Evolutionary conservation across 2,113 vertebrate species (phyloP), one percentile per base, ranked within the genome.

Genomic region (Puntigrus tetrazona): DNA sequence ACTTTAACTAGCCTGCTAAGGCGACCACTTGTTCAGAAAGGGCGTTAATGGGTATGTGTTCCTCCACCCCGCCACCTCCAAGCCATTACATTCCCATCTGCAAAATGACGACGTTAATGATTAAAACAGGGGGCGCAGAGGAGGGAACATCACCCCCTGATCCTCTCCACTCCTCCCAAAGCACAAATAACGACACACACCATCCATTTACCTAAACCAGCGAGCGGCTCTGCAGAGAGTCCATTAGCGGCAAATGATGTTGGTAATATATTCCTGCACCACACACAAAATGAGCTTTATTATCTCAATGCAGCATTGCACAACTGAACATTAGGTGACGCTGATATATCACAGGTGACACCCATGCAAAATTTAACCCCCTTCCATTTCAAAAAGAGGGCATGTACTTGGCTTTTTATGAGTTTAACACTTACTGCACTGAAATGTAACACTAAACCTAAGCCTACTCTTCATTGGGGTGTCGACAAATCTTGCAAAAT

Each of bases 181-280:
- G 85, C 87, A 76, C 81, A 63, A 80, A 86, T 88, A 88, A 89
- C 79, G 83, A 65, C 78, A 76, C 73, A 43, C 61, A 81, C 50
- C 75, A 85, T 85, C 84, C 86, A 88, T 89, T 86, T 90, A 87
- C 63, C 87, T 86, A 84, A 88, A 87, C 78, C 76, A 78, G 45
- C 47, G 43, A 84, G 79, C 81, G 86, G 80, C 61, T 85, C 85
- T 72, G 74, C 83, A 74, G 80, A n/a, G 31, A 89, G 85, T 84
- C 83, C 86, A 90, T 91, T 90, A 90, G 82, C 25, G 38, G 18
- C 41, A 85, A 88, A 84, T 67, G 41, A 78, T 84, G 83, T 82
- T 82, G 55, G 74, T 83, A 76, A 88, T 77, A 86, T 74, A 79
- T 65, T 61, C 55, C 76, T 61, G 50, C 81, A 83, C 43, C 31